Evolutionary conservation across 2,888 invertebrate species (phyloP).

Genomic region (Spicauda simplicius): DNA sequence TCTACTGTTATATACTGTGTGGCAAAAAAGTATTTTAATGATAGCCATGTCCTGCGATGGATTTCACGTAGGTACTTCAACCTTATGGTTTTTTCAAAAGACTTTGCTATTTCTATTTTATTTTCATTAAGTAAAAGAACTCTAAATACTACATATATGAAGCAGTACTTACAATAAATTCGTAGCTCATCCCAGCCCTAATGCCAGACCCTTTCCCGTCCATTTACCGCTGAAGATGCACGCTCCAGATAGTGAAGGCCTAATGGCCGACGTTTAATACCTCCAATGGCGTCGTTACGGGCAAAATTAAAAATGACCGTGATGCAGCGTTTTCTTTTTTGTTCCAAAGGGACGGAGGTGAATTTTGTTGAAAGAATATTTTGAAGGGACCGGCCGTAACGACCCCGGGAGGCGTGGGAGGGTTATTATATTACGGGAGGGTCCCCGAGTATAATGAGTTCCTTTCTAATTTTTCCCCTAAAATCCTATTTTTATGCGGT

Average conservation of each 20-base stretch:
- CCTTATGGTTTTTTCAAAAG: no score
- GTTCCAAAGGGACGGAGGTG: constrained; percentile 67
- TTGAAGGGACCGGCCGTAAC: constrained; percentile 72
- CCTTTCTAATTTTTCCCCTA: constrained; percentile 70
- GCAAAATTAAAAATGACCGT: constrained; percentile 82
- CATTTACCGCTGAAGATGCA: constrained; percentile 72
- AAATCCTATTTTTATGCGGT: constrained; percentile 64
- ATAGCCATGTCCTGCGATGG: no score
- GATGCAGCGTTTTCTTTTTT: constrained; percentile 82
- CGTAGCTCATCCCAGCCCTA: constrained; percentile 28
- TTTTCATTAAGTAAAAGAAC: neutral
- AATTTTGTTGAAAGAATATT: constrained; percentile 78
- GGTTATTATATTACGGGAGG: constrained; percentile 74
- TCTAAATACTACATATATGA: neutral
- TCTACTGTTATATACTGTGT: no score
- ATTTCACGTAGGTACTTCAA: no score
- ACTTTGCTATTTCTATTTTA: no score
- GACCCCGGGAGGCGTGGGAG: constrained; percentile 68
- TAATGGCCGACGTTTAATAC: constrained; percentile 75
- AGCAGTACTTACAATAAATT: constrained; percentile 20
- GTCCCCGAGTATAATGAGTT: constrained; percentile 74
- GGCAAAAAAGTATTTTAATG: no score
- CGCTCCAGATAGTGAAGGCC: constrained; percentile 67
- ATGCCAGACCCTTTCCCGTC: constrained; percentile 59
- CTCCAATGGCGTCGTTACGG: constrained; percentile 80